These are phyloP conservation scores for Caenorhabditis elegans DNA, from an alignment of 1,140 invertebrate species.

Conservation along the genomic window WBcel235 BX284602.5:4709501-4710000, in stretches of 20 bases:
- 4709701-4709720: constrained; percentile 59
- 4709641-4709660: constrained; percentile 78
- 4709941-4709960: neutral
- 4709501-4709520: constrained; percentile 67
- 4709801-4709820: neutral
- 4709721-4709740: constrained; percentile 61
- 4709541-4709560: neutral
- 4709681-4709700: constrained; percentile 71
- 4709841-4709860: neutral
- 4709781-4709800: neutral
- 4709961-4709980: neutral
- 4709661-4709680: constrained; percentile 80
- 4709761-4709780: constrained; percentile 50
- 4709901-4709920: neutral
- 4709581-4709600: constrained; percentile 68
- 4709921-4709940: neutral
- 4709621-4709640: constrained; percentile 81
- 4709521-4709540: constrained; percentile 50
- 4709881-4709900: constrained; percentile 8
- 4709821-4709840: neutral
- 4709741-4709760: constrained; percentile 63
- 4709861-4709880: neutral
- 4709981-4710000: neutral
- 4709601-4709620: constrained; percentile 81
- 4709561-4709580: neutral